phyloP scores from a whole-genome alignment of 2,113 vertebrate species.

The Strix aluco region DNA sequence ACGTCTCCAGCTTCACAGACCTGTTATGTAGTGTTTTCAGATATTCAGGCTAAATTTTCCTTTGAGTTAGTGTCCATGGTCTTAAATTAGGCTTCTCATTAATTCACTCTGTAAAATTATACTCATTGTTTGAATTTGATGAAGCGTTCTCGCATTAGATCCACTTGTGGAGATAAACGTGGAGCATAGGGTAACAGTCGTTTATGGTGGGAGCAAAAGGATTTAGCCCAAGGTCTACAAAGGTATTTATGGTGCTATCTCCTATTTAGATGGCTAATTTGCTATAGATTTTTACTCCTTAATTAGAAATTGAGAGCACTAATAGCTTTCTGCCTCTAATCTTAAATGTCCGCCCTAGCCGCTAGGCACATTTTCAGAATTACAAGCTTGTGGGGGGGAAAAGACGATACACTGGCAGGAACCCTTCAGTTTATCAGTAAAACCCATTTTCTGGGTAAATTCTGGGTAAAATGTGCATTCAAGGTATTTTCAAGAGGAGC shows the following conservation, averaged over 20 bases:
- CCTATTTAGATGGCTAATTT: constrained; percentile 50
- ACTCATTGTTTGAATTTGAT: constrained; percentile 22
- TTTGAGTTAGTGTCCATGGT: background rate
- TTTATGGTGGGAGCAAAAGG: background rate
- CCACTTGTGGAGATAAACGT: background rate
- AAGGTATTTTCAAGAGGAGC: background rate
- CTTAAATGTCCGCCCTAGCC: background rate
- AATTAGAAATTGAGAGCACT: constrained; percentile 60
- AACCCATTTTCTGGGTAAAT: background rate
- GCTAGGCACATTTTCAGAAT: background rate
- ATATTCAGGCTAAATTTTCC: background rate
- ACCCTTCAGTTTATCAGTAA: background rate
- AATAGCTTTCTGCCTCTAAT: constrained; percentile 58
- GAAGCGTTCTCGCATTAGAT: background rate
- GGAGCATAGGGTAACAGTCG: background rate
- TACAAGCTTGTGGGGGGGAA: background rate
- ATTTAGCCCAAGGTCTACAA: constrained; percentile 42
- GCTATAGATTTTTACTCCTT: constrained; percentile 60
- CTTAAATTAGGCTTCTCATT: constrained; percentile 16
- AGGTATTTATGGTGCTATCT: constrained; percentile 35
- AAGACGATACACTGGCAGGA: background rate
- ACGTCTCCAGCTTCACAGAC: background rate
- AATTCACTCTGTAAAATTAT: constrained; percentile 36
- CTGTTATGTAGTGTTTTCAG: background rate
- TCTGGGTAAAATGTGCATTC: background rate